Percentiles rank a stretch among this genome's conserved stretches.
phyloP scores from a whole-genome alignment of 2,113 vertebrate genomes.

The Sceloporus tristichus region DNA sequence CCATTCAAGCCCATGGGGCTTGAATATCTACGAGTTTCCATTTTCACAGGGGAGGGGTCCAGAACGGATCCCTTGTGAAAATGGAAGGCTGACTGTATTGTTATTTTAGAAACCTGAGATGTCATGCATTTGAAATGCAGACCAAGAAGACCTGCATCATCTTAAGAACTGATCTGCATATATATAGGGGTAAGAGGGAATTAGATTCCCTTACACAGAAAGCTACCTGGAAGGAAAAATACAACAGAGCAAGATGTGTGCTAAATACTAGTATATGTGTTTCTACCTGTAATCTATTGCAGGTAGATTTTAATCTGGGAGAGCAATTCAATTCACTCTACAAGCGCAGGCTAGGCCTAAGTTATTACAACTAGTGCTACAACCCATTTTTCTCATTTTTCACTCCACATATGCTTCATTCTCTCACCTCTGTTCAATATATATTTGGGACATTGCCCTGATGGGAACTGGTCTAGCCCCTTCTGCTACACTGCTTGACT shows the following conservation, averaged over 20 bases:
- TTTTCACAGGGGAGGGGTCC: no score
- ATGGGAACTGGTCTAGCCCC: not conserved
- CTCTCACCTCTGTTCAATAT: not conserved
- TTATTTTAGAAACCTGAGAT: no score
- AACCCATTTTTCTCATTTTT: not conserved
- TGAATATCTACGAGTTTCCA: no score
- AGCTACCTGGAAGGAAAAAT: not conserved
- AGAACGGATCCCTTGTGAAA: no score
- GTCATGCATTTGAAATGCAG: not conserved
- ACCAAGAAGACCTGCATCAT: not conserved
- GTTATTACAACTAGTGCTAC: not conserved
- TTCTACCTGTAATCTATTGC: not conserved
- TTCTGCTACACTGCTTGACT: not conserved
- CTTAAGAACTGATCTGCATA: not conserved
- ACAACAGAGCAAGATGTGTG: no score
- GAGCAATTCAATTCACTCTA: not conserved
- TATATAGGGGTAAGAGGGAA: not conserved
- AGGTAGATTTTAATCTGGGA: constrained; percentile 1
- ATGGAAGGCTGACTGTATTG: no score
- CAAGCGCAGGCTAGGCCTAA: not conserved
- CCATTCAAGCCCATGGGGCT: no score
- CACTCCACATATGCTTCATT: not conserved
- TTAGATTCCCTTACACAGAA: not conserved
- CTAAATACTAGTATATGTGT: not conserved
- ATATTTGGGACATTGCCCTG: not conserved